Conservation (phyloP, 2,113 vertebrate genomes). For the Toxostoma redivivum region DNA sequence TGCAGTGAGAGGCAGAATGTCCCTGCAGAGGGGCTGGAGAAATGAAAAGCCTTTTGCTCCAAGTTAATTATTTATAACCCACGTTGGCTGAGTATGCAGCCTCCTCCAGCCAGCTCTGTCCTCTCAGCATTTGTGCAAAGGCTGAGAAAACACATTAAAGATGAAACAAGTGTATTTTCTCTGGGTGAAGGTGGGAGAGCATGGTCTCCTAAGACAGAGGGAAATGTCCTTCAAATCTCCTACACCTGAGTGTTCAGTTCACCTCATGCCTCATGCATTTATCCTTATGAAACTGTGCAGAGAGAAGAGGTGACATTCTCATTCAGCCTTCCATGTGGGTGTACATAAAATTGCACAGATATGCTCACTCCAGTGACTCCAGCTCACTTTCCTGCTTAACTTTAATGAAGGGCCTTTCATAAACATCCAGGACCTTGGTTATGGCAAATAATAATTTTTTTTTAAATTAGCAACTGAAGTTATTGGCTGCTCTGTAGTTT, state of each 20-base stretch:
- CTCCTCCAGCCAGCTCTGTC: neutral
- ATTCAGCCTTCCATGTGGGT: neutral
- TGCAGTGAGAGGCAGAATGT: neutral
- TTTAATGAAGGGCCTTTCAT: neutral
- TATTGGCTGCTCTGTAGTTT: neutral
- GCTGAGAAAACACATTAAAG: constrained; percentile 8
- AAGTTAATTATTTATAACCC: constrained; percentile 29
- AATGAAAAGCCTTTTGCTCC: neutral
- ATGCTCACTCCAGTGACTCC: neutral
- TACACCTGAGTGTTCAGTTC: neutral
- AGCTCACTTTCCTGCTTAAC: neutral
- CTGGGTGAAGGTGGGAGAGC: neutral
- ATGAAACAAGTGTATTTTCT: neutral
- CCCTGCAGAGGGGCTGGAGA: neutral
- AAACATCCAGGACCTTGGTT: neutral
- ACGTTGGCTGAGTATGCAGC: neutral
- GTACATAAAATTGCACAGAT: neutral
- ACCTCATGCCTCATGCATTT: neutral
- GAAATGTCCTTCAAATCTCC: neutral
- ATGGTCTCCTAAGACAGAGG: neutral
- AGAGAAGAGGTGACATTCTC: neutral
- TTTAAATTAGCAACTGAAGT: neutral
- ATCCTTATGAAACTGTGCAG: neutral
- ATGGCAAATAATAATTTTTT: neutral
- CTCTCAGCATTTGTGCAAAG: constrained; percentile 20